Conservation (phyloP, 2,113 vertebrate species). For the Aegypius monachus region DNA sequence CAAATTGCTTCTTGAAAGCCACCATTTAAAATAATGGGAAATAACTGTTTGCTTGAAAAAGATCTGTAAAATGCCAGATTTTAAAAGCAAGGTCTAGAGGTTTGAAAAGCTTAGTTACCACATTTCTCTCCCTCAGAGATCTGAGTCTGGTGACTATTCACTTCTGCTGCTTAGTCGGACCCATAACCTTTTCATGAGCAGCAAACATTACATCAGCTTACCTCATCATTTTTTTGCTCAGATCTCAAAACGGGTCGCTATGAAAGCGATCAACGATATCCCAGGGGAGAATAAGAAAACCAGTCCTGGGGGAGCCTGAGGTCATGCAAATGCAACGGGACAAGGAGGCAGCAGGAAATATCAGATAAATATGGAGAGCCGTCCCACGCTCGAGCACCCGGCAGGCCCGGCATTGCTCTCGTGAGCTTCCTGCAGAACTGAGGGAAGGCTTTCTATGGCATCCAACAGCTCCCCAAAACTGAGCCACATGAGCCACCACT, state of each 20-base stretch:
- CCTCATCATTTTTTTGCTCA: not conserved
- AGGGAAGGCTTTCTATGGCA: not conserved
- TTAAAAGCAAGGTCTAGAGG: not conserved
- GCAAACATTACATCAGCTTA: not conserved
- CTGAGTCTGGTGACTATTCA: not conserved
- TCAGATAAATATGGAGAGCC: not conserved
- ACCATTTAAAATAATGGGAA: not conserved
- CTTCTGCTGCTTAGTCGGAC: not conserved
- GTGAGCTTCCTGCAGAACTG: not conserved
- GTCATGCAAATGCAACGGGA: not conserved
- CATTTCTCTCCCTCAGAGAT: not conserved
- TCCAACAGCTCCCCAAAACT: not conserved
- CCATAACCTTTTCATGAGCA: not conserved
- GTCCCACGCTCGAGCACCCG: not conserved
- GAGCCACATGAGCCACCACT: not conserved
- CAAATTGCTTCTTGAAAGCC: not conserved
- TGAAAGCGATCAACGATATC: not conserved
- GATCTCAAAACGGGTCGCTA: not conserved
- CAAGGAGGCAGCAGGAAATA: constrained; percentile 30
- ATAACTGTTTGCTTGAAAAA: not conserved
- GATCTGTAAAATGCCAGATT: not conserved
- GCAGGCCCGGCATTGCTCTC: not conserved
- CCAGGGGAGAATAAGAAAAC: not conserved
- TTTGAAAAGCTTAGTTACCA: not conserved
- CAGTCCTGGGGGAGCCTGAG: not conserved